Evolutionary conservation across 1,140 invertebrate species (phyloP), one percentile per base, ranked within the genome.

Genomic region (Leguminivora glycinivorella): DNA sequence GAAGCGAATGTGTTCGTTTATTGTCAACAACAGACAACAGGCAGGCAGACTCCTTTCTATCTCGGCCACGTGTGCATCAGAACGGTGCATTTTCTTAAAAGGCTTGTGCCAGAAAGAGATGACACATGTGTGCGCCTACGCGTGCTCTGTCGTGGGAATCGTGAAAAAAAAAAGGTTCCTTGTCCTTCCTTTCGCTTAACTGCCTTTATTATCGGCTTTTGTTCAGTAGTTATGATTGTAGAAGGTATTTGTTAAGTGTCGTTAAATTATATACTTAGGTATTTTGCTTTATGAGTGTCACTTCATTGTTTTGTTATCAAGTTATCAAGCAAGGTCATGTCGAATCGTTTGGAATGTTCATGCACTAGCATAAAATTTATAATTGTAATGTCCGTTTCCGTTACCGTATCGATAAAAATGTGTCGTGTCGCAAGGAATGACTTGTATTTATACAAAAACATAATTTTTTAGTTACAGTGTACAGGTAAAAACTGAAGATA

Each of bases 131-230:
- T 74, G 77, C 72, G 72, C 72, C 68, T 75, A 76, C 80, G 70
- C 75, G 70, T 67, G 69, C 72, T 71, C 74, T 79, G 73, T 81
- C 81, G 83, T 87, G 85, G 78, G 74, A 87, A 88, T 82, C 81
- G 72, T 73, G 73, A 79, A 77, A 38, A 75, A 75, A 84, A 84
- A 82, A 85, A 85, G 80, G 81, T 83, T 79, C 83, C 75, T 60
- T 81, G 81, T 84, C 83, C 80, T 84, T 81, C 83, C 85, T 86
- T 84, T 89, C 80, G 78, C 77, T 84, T 82, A 78, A 80, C 76
- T 72, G 77, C 80, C 73, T 81, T 74, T 77, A 77, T 83, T 75
- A 85, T 83, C 86, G 83, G 77, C 78, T 75, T 84, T 87, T 86
- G 79, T 85, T 85, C 74, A 75, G 70, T 79, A n/a, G 70, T 70